Base-by-base conservation (phyloP, 2,113 vertebrate species). In the Cynopterus brachyotis region DNA sequence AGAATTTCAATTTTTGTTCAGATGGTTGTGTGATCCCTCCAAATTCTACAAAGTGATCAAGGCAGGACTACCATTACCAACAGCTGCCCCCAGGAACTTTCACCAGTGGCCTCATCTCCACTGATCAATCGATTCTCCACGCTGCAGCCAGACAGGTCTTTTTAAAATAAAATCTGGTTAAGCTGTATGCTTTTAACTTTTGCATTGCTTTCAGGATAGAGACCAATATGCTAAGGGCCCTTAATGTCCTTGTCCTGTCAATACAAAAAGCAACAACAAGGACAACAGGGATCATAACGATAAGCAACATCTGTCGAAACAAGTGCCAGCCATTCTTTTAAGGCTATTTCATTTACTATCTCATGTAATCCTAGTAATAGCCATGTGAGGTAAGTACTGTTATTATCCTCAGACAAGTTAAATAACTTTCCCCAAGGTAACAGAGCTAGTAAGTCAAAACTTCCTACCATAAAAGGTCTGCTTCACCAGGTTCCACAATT, bases 1-100 rank as follows among this genome's bases (percentile, higher is more conserved):
- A 37, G 57, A 87, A 81, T 84, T 90, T 9, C 15, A 20, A n/a
- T 66, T 19, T 91, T 9, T 55, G 9, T 47, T 76, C 13, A 84
- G 37, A 28, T 59, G 5, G 9, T 6, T 32, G 5, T 13, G 17
- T 3, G 22, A 70, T 47, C 42, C 78, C 15, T 59, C 60, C 22
- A 19, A 30, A 69, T 83, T 95, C 80, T 59, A 32, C 59, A 80
- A 55, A 45, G 28, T 20, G 17, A 89, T 15, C 26, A 26, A 35
- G 6, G 6, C 4, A 26, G 24, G n/a, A 6, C 11, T 19, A 5
- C 13, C 10, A 19, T 0, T 2, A 20, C 19, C 6, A 32, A 2
- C 1, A 53, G 9, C 8, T 4, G 12, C 53, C 26, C 59, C 26
- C 35, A 5, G 66, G 28, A 20, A 55, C 20, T 66, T 47, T 57